Evolutionary conservation across 2,888 invertebrate species (phyloP), one percentile per base, ranked within the genome.

Genomic region (Diaprepes abbreviatus): DNA sequence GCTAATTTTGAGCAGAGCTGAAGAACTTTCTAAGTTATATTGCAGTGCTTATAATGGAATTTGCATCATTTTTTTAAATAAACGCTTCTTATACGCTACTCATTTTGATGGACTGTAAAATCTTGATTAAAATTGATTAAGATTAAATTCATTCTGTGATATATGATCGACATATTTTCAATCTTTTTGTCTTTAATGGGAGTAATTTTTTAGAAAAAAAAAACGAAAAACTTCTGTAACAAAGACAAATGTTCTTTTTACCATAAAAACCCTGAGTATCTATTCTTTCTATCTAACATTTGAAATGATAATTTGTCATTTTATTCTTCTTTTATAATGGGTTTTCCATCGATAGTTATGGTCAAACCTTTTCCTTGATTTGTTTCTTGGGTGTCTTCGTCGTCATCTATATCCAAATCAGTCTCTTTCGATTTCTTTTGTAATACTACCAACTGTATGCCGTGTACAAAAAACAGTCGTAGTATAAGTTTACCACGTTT

Each of bases 1-100:
- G 60, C 50, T 63, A 64, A 69, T 50, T 63, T 63, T 48, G 21
- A 31, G 36, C 40, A 35, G 14, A 19, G 31, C 50, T 50, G 12
- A 24, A 52, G 52, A 50, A 52, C 31, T 54, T 66, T 21, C 10
- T 50, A 50, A 50, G 28, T 50, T 50, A 45, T 45, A 50, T 50
- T 28, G 9, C 48, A 7, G 28, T 50, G 6, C 24, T 28, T 50
- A 28, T 50, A 14, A 50, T 7, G 48, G 28, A 50, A 50, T 9
- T 43, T 43, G 40, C 40, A 19, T 19, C 19, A 19, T 43, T 19
- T 14, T 38, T 43, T 43, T 17, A 10, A n/a, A n/a, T 2, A 35
- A 35, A 35, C 3, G 35, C 35, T 35, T 35, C 35, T 35, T 35
- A 35, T 35, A 3, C n/a, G 35, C n/a, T n/a, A 35, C n/a, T 35